Percentiles rank a stretch among this genome's conserved stretches.
Conservation (phyloP, 64 coral and sea anemone genomes). For the Catalaphyllia jardinei region DNA sequence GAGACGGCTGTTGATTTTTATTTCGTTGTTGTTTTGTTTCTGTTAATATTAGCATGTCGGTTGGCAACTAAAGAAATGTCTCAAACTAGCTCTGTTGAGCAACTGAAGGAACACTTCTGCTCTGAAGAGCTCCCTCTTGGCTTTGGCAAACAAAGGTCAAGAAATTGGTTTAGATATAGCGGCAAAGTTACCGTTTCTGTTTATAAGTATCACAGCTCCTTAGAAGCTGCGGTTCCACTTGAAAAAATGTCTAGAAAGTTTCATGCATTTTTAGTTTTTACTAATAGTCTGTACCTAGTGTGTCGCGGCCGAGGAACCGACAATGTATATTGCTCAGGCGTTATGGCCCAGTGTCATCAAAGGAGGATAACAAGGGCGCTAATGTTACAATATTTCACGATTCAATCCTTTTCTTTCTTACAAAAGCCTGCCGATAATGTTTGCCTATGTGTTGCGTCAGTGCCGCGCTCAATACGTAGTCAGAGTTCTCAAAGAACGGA, state of each 20-base stretch:
- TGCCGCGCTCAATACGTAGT: neutral
- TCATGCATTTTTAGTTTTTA: neutral
- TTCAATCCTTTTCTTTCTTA: neutral
- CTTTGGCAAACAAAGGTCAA: conserved; percentile 1
- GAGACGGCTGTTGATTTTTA: too few species aligned
- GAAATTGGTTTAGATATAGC: neutral
- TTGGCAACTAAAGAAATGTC: too few species aligned
- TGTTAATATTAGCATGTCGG: too few species aligned
- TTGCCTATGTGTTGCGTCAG: neutral
- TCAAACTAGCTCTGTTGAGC: too few species aligned
- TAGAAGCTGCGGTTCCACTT: neutral
- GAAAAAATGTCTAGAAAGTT: neutral
- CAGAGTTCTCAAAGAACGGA: neutral
- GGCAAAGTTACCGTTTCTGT: neutral
- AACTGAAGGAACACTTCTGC: neutral
- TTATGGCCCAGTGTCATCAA: neutral
- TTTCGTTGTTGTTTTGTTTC: too few species aligned
- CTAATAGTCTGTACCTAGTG: neutral
- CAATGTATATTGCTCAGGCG: conserved; percentile 7
- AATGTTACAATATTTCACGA: neutral
- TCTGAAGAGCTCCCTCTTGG: neutral
- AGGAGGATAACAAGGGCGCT: neutral
- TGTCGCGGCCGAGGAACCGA: neutral
- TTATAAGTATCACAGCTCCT: neutral
- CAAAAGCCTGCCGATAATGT: neutral